Base-by-base conservation (phyloP, 1,140 invertebrate species). In the Brachionus paranguensis region DNA sequence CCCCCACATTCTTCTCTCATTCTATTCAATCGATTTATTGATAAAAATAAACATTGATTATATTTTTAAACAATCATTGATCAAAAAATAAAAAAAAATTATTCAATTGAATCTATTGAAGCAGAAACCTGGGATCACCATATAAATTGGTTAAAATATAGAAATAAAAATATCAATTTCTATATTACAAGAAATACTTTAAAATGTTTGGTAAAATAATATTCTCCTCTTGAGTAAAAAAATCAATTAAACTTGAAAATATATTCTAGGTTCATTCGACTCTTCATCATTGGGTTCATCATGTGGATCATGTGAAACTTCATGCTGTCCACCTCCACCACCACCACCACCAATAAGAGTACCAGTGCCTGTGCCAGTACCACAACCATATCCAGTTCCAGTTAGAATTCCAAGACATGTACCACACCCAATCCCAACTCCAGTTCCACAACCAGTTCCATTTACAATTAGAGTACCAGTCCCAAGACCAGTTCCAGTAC, bases 241-340 rank as follows among this genome's bases (percentile, higher is more conserved):
- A 33, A 5, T 33, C 3, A 33, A 33, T 33, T 33, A 33, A 33
- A 33, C 29, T 24, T 24, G 3, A 33, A 33, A 3, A 5, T 33
- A 0, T 33, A 33, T 29, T 33, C 29, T 33, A 33, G 29, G 29
- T 33, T 33, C 29, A 33, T 74, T 74, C 29, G 37, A 17, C 17
- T 37, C 41, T 37, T 68, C 65, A 68, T 74, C 68, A 72, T 41
- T 74, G 29, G 70, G 33, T 74, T 74, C 70, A 74, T 74, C 70
- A 74, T 74, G 33, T 45, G 70, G 70, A 41, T 74, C 70, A 74
- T 20, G 33, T 41, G 29, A 43, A 24, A 43, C 70, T 74, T 43
- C 70, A 74, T 37, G 17, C 10, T 41, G 70, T 74, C 17, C 37
- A 43, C 33, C 70, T 45, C 41, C 70, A 17, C 33, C 65, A 29